Conservation (phyloP, 2,888 invertebrate species). For the Oxystoma pomonae region DNA sequence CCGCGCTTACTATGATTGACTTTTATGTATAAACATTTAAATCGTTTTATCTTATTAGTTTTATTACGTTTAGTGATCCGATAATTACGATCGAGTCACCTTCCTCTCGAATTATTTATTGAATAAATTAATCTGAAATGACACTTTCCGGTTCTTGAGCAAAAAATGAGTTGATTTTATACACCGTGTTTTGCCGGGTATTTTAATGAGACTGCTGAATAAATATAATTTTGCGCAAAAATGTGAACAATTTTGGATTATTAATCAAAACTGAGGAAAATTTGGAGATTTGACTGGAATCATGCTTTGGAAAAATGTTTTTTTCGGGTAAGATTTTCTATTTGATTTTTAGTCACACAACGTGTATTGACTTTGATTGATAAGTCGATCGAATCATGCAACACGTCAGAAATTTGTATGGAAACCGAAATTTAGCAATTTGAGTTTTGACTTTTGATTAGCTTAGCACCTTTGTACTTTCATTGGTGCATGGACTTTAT, state of each 20-base stretch:
- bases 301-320: background rate
- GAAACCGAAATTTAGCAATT: too few species aligned
- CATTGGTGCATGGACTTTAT: too few species aligned
- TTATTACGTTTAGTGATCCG: background rate
- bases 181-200: background rate
- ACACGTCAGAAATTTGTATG: too few species aligned
- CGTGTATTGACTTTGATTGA: background rate
- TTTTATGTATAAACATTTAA: background rate
- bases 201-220: background rate
- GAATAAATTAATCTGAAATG: too few species aligned
- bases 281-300: background rate
- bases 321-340: background rate
- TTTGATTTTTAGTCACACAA: background rate
- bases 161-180: background rate
- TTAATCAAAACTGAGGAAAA: background rate
- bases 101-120: too few species aligned
- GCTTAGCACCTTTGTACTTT: too few species aligned
- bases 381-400: too few species aligned
- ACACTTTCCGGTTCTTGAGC: background rate
- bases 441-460: too few species aligned
- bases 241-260: background rate
- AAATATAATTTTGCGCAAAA: too few species aligned
- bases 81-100: too few species aligned
- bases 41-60: background rate
- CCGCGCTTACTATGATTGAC: background rate